These are phyloP conservation scores for Muscina levida DNA, from an alignment of 2,888 invertebrate species.

Conservation along the genomic window DNA sequence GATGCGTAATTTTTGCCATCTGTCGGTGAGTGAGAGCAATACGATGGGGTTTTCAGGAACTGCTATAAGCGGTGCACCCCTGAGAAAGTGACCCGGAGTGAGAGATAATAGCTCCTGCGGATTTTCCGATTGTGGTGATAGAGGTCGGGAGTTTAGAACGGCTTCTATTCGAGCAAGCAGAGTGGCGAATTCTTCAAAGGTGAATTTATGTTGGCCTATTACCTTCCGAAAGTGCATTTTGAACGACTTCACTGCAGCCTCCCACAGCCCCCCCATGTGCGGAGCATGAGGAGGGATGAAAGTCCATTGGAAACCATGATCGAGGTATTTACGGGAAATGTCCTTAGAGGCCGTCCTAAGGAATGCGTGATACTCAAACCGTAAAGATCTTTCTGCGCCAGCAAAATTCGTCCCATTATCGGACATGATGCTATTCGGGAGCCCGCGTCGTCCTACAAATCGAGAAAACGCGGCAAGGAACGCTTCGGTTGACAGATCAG, in stretches of 20 bases:
- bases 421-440: not conserved
- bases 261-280: constrained; percentile 53
- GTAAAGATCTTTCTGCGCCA: not conserved
- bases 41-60: constrained; percentile 21
- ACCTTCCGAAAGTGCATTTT: constrained; percentile 35
- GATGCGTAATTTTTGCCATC: constrained; percentile 23
- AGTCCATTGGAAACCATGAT: constrained; percentile 15
- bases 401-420: constrained; percentile 5
- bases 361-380: not conserved
- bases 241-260: constrained; percentile 40
- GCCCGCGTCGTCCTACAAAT: not conserved
- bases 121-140: too few species aligned
- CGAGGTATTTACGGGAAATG: not conserved
- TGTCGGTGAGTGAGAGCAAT: not conserved
- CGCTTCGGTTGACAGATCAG: not conserved
- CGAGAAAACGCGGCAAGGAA: not conserved
- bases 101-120: too few species aligned
- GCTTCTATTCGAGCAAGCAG: constrained; percentile 10
- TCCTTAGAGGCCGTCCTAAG: not conserved
- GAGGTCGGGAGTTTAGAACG: constrained; percentile 3
- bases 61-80: not conserved
- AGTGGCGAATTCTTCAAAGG: constrained; percentile 35
- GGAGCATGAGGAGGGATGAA: constrained; percentile 42
- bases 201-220: not conserved
- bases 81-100: too few species aligned